A percentile compares a stretch with the other conserved stretches of the same genome.
Conservation (phyloP, 2,113 vertebrate species). For the Microcebus jonahi region DNA sequence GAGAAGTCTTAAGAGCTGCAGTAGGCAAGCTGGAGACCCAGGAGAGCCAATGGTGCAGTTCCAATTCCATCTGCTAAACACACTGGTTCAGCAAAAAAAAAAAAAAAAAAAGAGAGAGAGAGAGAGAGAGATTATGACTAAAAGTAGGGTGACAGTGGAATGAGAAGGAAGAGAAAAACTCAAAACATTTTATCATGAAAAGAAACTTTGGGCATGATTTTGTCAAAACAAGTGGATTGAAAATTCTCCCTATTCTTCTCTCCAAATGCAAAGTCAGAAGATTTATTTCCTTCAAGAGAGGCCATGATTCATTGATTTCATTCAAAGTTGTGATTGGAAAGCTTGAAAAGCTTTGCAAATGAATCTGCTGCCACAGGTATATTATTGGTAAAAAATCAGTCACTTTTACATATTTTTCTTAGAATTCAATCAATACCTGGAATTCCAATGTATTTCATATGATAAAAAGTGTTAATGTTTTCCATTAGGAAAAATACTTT, state of each 20-base stretch:
- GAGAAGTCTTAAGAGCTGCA: background rate
- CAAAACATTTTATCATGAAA: background rate
- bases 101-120: no score
- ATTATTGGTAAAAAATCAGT: background rate
- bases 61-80: background rate
- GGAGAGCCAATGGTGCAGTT: background rate
- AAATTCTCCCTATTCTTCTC: background rate
- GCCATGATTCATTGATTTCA: background rate
- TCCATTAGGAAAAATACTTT: background rate
- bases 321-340: background rate
- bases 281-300: background rate
- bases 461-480: background rate
- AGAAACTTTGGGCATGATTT: background rate
- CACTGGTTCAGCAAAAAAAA: background rate
- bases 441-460: background rate
- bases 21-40: background rate
- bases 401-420: background rate
- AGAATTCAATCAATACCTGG: background rate
- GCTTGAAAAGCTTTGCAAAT: background rate
- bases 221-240: background rate
- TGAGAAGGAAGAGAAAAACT: constrained; percentile 12
- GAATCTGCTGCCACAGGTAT: background rate
- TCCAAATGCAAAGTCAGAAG: background rate
- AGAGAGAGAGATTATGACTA: background rate
- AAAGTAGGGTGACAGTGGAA: background rate